Conservation (phyloP, 2,888 invertebrate species). For the Tricholauxania praeusta region DNA sequence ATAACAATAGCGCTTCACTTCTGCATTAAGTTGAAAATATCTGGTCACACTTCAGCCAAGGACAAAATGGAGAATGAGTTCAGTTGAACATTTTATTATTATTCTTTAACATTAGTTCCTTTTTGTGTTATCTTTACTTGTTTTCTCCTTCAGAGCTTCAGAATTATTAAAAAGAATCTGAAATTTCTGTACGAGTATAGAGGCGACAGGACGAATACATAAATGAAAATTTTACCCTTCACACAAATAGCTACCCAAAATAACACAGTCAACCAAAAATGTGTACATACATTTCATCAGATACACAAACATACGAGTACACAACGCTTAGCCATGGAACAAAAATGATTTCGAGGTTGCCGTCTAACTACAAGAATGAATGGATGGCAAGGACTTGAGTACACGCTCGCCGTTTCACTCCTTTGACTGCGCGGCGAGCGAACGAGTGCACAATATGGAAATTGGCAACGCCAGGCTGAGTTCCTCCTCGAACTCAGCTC, state of each 20-base stretch:
- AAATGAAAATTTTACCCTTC: slow-evolving; percentile 6
- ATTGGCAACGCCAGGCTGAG: slow-evolving; percentile 15
- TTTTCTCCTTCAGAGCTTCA: slow-evolving; percentile 16
- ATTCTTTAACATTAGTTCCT: background rate
- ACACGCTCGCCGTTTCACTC: background rate
- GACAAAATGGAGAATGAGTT: slow-evolving; percentile 38
- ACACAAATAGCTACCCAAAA: slow-evolving; percentile 3
- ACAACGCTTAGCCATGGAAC: background rate
- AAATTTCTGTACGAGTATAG: slow-evolving; percentile 18
- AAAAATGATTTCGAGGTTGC: background rate
- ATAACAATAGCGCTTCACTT: background rate
- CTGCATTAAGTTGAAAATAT: background rate
- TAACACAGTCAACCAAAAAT: too few relatives aligned
- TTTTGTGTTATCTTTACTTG: slow-evolving; percentile 3
- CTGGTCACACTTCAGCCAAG: slow-evolving; percentile 25
- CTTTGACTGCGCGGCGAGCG: slow-evolving; percentile 8
- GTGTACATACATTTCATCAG: background rate
- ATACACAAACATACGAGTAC: background rate
- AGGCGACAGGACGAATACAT: too few relatives aligned
- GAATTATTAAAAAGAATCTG: slow-evolving; percentile 6
- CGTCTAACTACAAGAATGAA: background rate
- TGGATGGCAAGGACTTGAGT: slow-evolving; percentile 19
- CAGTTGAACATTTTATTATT: slow-evolving; percentile 10
- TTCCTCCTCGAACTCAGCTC: background rate
- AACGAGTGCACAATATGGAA: slow-evolving; percentile 7